Conservation (phyloP, 2,113 vertebrate species). For the Guaruba guarouba region DNA sequence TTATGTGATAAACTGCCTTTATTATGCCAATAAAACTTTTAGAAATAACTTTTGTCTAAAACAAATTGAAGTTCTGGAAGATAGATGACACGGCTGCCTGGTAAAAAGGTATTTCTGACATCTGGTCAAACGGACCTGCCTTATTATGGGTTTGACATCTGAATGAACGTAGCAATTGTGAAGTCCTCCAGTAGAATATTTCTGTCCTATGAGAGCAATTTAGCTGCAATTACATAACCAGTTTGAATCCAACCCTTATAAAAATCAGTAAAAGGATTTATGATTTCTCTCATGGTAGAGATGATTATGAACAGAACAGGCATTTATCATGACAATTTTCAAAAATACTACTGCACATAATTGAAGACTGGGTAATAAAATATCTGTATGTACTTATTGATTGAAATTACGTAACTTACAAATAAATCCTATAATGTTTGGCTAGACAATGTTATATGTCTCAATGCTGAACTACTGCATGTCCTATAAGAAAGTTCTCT, state of each 20-base stretch:
- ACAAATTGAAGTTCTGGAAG: background rate
- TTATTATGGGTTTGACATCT: background rate
- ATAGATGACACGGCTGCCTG: background rate
- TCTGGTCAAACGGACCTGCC: background rate
- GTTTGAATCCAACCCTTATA: background rate
- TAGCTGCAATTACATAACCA: background rate
- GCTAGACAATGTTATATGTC: background rate
- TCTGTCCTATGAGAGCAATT: background rate
- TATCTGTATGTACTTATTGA: background rate
- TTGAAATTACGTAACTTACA: background rate
- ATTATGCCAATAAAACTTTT: conserved; percentile 64
- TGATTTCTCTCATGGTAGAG: background rate
- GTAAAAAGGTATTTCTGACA: background rate
- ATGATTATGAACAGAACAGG: background rate
- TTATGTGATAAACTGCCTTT: conserved; percentile 46
- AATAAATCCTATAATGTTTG: background rate
- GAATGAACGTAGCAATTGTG: background rate
- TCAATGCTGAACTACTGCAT: background rate
- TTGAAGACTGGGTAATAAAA: background rate
- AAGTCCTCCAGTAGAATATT: background rate
- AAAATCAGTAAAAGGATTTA: background rate
- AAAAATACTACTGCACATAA: background rate
- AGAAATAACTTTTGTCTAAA: conserved; percentile 52
- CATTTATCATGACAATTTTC: background rate
- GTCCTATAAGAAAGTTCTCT: background rate